A percentile compares a stretch with the other conserved stretches of the same genome.
Evolutionary conservation across 2,113 vertebrate species (phyloP).

Genomic region (Daboia siamensis): DNA sequence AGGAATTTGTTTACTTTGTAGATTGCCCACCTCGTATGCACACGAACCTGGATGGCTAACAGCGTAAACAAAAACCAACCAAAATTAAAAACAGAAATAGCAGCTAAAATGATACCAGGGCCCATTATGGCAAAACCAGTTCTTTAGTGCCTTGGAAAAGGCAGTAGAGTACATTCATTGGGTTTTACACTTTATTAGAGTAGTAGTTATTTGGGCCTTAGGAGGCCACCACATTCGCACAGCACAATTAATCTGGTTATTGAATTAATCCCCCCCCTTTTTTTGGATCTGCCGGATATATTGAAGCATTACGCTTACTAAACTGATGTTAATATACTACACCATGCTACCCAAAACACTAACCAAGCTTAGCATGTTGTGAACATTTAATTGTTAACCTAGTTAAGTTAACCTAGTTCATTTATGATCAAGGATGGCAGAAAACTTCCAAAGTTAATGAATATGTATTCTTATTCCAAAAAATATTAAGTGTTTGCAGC

Average conservation of each 20-base stretch:
- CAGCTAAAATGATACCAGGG: not conserved
- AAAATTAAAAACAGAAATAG: not conserved
- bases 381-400: not conserved
- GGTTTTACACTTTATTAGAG: not conserved
- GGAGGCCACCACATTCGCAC: not conserved
- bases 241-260: not conserved
- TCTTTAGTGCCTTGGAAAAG: not conserved
- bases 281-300: not conserved
- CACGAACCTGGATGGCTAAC: not conserved
- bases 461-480: not conserved
- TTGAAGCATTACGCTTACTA: not conserved
- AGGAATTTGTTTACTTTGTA: not conserved
- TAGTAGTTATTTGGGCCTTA: not conserved
- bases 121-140: not conserved
- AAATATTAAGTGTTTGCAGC: not conserved
- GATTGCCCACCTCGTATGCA: not conserved
- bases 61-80: not conserved
- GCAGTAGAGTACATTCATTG: not conserved
- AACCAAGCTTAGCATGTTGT: not conserved
- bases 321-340: not conserved
- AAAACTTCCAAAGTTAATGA: not conserved
- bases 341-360: not conserved
- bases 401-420: not conserved
- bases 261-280: not conserved
- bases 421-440: not conserved